A percentile compares a stretch with the other conserved stretches of the same genome.
These are phyloP conservation scores for Chalcosyrphus nemorum DNA, from an alignment of 2,888 invertebrate species.

Conservation along the genomic window DNA sequence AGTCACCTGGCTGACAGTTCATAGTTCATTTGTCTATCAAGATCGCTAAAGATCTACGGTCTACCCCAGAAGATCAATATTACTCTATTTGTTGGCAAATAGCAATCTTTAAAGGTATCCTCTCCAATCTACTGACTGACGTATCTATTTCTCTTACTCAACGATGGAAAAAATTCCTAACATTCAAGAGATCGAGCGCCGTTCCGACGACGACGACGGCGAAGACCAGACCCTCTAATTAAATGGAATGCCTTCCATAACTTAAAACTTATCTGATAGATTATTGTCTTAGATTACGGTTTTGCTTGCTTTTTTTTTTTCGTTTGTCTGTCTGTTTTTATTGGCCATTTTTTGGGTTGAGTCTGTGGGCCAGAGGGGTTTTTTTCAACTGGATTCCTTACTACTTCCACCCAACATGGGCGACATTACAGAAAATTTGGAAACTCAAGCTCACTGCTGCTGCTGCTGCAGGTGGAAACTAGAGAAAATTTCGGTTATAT, in stretches of 20 bases:
- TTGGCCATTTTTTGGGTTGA: constrained; percentile 49
- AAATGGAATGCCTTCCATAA: constrained; percentile 57
- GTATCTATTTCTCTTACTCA: neutral
- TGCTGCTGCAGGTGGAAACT: constrained; percentile 60
- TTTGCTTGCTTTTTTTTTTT: constrained; percentile 46
- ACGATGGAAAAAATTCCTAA: constrained; percentile 11
- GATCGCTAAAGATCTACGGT: too few species aligned
- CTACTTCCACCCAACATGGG: constrained; percentile 40
- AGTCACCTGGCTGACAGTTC: too few species aligned
- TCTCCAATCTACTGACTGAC: too few species aligned
- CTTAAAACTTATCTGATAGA: constrained; percentile 52
- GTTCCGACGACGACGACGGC: neutral
- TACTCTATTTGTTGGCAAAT: too few species aligned
- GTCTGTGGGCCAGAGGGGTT: constrained; percentile 17
- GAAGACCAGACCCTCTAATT: constrained; percentile 38
- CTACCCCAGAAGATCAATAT: too few species aligned
- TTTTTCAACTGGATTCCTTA: constrained; percentile 43
- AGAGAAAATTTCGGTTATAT: constrained; percentile 33
- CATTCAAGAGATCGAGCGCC: constrained; percentile 12
- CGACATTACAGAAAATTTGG: constrained; percentile 29
- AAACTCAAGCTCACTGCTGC: neutral
- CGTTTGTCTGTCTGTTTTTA: constrained; percentile 28
- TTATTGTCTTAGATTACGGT: constrained; percentile 50
- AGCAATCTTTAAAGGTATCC: too few species aligned
- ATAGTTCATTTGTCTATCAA: too few species aligned